phyloP scores from a whole-genome alignment of 2,888 invertebrate species.

The Plagodis dolabraria region DNA sequence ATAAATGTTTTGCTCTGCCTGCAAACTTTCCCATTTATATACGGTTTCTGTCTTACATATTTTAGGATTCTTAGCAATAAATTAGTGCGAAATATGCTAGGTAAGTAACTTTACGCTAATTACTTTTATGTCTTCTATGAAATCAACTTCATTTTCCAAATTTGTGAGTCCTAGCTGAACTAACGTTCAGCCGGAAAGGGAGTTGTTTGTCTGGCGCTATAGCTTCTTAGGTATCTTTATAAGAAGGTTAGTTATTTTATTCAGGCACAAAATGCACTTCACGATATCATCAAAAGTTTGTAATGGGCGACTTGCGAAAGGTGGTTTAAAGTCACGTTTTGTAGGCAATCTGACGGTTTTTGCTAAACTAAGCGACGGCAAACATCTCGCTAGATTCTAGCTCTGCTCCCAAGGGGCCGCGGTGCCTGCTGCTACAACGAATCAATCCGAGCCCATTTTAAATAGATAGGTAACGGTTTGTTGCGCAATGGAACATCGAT shows the following conservation, averaged over 20 bases:
- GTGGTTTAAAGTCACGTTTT: slow-evolving; percentile 60
- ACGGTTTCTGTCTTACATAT: slow-evolving; percentile 17
- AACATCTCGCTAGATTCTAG: slow-evolving; percentile 41
- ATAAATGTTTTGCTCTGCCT: slow-evolving; percentile 10
- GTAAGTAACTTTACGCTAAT: too few relatives aligned
- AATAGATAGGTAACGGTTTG: slow-evolving; percentile 79
- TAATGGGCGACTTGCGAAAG: slow-evolving; percentile 55
- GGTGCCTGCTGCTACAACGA: slow-evolving; percentile 54
- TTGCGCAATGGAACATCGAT: slow-evolving; percentile 74
- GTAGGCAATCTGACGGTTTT: slow-evolving; percentile 60
- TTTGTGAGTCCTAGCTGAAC: too few relatives aligned
- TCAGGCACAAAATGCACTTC: slow-evolving; percentile 32
- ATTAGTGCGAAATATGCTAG: too few relatives aligned
- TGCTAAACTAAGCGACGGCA: slow-evolving; percentile 46
- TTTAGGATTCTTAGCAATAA: slow-evolving; percentile 2
- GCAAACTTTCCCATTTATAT: slow-evolving; percentile 24
- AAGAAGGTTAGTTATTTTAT: too few relatives aligned
- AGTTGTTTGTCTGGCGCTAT: too few relatives aligned
- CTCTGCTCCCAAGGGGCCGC: slow-evolving; percentile 44
- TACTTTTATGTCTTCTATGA: too few relatives aligned
- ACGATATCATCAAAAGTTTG: slow-evolving; percentile 46
- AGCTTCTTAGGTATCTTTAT: too few relatives aligned
- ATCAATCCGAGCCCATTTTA: slow-evolving; percentile 76
- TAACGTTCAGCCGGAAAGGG: too few relatives aligned
- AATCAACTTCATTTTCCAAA: slow-evolving; percentile 11